phyloP scores from a whole-genome alignment of 2,113 vertebrate species.

The Acanthochromis polyacanthus region DNA sequence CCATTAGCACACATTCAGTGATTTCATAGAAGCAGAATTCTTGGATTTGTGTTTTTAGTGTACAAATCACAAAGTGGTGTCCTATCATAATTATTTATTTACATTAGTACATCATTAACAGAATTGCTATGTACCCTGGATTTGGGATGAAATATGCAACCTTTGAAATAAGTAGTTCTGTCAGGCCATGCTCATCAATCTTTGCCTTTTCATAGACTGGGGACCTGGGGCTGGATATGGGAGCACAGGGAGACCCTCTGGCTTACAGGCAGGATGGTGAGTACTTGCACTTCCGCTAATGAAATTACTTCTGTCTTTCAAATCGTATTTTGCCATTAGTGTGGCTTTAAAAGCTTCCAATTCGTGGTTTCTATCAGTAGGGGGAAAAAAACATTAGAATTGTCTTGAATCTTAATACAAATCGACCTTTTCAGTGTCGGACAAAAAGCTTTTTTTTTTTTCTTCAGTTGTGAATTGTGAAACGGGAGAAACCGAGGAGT shows the following conservation, averaged over 20 bases:
- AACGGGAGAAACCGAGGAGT: background rate
- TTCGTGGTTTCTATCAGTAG: background rate
- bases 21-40: background rate
- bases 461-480: background rate
- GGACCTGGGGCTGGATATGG: slow-evolving; percentile 96
- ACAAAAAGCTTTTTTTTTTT: background rate
- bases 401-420: too few species aligned
- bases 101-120: background rate
- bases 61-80: background rate
- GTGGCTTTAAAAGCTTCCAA: too few species aligned
- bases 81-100: background rate
- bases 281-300: slow-evolving; percentile 39
- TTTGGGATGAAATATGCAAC: background rate
- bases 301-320: background rate
- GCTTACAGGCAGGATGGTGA: slow-evolving; percentile 96
- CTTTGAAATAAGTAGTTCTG: background rate
- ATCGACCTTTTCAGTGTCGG: too few species aligned
- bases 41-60: background rate
- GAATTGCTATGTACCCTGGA: background rate
- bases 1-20: background rate
- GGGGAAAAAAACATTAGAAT: too few species aligned
- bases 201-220: slow-evolving; percentile 85
- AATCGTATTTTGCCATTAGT: background rate
- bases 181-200: background rate
- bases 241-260: slow-evolving; percentile 95